Evolutionary conservation across 2,797 vertebrate species (phyloP).

Genomic region (Brachyrhaphis roseni): DNA sequence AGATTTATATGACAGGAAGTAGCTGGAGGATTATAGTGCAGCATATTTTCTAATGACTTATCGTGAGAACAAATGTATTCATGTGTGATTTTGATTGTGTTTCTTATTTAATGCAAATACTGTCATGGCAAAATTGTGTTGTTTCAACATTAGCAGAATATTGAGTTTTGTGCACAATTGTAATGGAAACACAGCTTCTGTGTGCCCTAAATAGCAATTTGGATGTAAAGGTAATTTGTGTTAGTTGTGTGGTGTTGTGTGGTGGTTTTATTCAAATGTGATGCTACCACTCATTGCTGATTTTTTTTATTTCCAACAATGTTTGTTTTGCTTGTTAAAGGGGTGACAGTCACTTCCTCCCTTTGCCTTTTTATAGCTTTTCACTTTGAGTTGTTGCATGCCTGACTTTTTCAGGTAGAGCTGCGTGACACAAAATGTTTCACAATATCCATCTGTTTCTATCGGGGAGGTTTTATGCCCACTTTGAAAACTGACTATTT

Average conservation of each 20-base stretch:
- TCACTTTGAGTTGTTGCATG: neutral
- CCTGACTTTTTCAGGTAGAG: neutral
- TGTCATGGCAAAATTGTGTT: too few species aligned
- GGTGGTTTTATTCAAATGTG: neutral
- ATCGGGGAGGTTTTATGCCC: neutral
- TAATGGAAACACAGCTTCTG: neutral
- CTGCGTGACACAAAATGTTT: neutral
- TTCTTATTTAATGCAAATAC: too few species aligned
- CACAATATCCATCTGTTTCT: neutral
- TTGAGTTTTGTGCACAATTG: too few species aligned
- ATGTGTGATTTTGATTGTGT: too few species aligned
- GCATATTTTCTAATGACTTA: too few species aligned
- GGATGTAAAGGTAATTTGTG: neutral
- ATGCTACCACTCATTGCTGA: neutral
- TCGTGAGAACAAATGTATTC: too few species aligned
- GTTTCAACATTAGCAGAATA: too few species aligned
- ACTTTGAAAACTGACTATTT: neutral
- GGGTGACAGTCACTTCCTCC: neutral
- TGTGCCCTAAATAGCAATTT: neutral
- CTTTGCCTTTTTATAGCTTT: neutral
- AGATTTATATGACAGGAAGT: too few species aligned
- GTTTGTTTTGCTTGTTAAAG: neutral
- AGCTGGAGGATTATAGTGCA: too few species aligned
- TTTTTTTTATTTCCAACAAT: neutral
- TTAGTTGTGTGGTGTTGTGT: neutral